phyloP scores from a whole-genome alignment of 2,888 invertebrate genomes.

The Lysandra bellargus region DNA sequence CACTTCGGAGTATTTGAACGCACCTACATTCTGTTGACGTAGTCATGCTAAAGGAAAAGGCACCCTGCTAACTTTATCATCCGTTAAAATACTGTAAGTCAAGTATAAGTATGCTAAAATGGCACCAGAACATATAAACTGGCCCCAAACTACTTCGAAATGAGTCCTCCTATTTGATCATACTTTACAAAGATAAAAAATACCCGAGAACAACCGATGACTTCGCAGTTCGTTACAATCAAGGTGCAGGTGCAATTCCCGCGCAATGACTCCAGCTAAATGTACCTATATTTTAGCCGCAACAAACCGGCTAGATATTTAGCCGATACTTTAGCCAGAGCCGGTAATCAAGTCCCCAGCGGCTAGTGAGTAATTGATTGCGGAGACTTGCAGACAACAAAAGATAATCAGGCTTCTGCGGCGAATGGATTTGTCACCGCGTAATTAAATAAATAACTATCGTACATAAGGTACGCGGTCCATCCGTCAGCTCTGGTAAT shows the following conservation, averaged over 20 bases:
- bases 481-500: background rate
- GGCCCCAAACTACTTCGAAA: background rate
- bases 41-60: background rate
- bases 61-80: background rate
- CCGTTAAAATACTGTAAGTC: background rate
- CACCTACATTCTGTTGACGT: background rate
- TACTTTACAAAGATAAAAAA: background rate
- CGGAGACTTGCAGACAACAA: conserved; percentile 71
- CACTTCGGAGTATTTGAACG: background rate
- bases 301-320: conserved; percentile 11
- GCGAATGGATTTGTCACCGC: conserved; percentile 77
- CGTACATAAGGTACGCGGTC: background rate
- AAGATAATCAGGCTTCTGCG: conserved; percentile 66
- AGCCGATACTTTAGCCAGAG: conserved; percentile 14
- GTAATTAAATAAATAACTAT: conserved; percentile 73
- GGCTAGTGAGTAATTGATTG: conserved; percentile 70
- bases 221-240: conserved; percentile 1
- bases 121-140: background rate
- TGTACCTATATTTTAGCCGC: conserved; percentile 8
- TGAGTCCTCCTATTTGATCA: background rate
- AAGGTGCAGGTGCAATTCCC: background rate
- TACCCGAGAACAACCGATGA: background rate
- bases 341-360: conserved; percentile 64
- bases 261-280: conserved; percentile 7
- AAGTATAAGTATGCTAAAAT: background rate